Conservation (phyloP, 2,113 vertebrate genomes). For the Otis tarda region DNA sequence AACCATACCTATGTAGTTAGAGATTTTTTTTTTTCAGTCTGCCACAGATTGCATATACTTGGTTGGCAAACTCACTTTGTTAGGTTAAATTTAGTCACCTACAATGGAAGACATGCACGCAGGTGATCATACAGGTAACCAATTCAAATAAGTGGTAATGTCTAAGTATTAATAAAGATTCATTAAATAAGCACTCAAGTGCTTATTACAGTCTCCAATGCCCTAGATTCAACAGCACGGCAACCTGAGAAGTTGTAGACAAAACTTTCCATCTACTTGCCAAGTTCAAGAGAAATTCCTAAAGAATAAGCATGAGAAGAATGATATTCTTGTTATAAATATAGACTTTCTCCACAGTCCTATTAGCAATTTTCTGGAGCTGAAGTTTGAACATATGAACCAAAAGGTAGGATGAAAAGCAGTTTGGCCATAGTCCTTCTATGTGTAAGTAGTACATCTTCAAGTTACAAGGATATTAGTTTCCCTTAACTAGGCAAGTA, state of each 20-base stretch:
- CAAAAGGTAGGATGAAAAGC: not conserved
- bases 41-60: not conserved
- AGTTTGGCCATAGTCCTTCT: not conserved
- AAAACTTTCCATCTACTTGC: not conserved
- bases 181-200: not conserved
- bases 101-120: not conserved
- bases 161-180: not conserved
- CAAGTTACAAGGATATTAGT: not conserved
- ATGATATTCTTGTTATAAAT: not conserved
- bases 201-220: not conserved
- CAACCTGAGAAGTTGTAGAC: not conserved
- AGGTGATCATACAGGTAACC: not conserved
- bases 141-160: not conserved
- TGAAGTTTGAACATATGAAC: not conserved
- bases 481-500: not conserved
- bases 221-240: not conserved
- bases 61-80: not conserved
- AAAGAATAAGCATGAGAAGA: not conserved
- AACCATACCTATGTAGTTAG: not conserved
- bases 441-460: not conserved
- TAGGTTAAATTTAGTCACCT: not conserved
- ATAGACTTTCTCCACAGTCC: not conserved
- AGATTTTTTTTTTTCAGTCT: not conserved
- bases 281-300: not conserved
- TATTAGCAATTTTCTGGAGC: not conserved